phyloP scores from a whole-genome alignment of 1,140 invertebrate genomes.

The Odontomachus brunneus region DNA sequence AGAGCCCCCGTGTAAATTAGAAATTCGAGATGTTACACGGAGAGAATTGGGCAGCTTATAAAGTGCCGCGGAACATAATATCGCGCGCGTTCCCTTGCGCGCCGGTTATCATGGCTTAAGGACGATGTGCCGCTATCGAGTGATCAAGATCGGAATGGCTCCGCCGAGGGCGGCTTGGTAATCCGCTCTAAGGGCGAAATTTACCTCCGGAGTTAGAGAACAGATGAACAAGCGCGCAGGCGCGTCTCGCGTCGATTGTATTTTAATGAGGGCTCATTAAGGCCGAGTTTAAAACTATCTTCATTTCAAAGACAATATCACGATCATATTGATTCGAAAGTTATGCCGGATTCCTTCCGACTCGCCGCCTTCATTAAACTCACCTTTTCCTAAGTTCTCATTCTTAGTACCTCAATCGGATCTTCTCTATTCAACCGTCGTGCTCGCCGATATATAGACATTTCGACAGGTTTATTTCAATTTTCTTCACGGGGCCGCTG shows the following conservation, averaged over 20 bases:
- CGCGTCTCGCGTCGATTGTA: conserved; percentile 49
- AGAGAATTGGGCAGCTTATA: conserved; percentile 57
- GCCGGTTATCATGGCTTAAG: conserved; percentile 44
- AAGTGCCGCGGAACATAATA: conserved; percentile 61
- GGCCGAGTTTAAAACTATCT: conserved; percentile 39
- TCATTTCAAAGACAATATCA: conserved; percentile 66
- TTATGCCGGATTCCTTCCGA: conserved; percentile 62
- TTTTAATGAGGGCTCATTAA: conserved; percentile 68
- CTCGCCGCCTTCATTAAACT: conserved; percentile 61
- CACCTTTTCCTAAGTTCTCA: conserved; percentile 52
- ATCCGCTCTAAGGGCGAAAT: conserved; percentile 27
- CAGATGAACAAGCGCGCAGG: background rate
- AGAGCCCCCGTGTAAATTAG: conserved; percentile 33
- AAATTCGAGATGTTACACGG: conserved; percentile 45
- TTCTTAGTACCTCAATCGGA: conserved; percentile 53
- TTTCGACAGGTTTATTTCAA: conserved; percentile 18
- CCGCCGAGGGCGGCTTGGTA: background rate
- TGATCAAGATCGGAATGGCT: conserved; percentile 59
- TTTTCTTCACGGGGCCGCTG: background rate
- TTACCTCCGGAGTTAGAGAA: conserved; percentile 11
- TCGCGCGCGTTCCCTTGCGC: background rate
- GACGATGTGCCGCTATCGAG: conserved; percentile 55
- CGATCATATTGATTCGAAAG: conserved; percentile 62
- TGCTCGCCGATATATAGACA: conserved; percentile 8
- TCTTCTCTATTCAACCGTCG: conserved; percentile 23